Evolutionary conservation across 2,113 vertebrate genomes (phyloP), one percentile per base, ranked within the genome.

Genomic region (Anolis sagrei): DNA sequence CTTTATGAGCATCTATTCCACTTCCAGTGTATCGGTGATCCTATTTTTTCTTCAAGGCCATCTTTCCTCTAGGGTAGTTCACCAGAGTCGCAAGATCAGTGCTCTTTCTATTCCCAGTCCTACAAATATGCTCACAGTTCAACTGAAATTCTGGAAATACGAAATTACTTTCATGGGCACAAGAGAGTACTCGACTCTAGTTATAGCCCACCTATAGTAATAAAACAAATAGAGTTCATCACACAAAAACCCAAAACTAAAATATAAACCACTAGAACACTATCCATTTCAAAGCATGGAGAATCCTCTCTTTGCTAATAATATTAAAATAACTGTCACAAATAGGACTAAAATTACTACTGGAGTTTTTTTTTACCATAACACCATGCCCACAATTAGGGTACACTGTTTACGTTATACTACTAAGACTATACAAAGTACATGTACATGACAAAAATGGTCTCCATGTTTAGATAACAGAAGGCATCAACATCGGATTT

Each of bases 1-100:
- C 36, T 72, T 83, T 18, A 10, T 44, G 18, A 51, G 81, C 86
- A 74, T 89, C 32, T 51, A 3, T 83, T 86, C 72, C 69, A 61
- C 25, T 70, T 25, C 29, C 14, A 29, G 58, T 44, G 49, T 23
- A 84, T 79, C 10, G 74, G 21, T 18, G 48, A 39, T 54, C 29
- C 61, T 64, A 72, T 75, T 49, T 44, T 68, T 72, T 19, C 34
- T 11, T 79, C 3, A 68, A 36, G 7, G 0, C n/a, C 27, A n/a
- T 0, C 49, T 79, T 58, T 48, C 80, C 16, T 83, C 81, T 64
- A 81, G 34, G 13, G 51, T 51, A 39, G 34, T 48, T 69, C 74
- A 25, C 49, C 25, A 62, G 54, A 79, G 32, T 29, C 32, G 54
- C 48, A 93, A 69, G 83, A 82, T 68, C 8, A 79, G 34, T 32